These are phyloP conservation scores for Maccullochella peelii DNA, from an alignment of 2,113 vertebrate genomes.

Conservation along the genomic window DNA sequence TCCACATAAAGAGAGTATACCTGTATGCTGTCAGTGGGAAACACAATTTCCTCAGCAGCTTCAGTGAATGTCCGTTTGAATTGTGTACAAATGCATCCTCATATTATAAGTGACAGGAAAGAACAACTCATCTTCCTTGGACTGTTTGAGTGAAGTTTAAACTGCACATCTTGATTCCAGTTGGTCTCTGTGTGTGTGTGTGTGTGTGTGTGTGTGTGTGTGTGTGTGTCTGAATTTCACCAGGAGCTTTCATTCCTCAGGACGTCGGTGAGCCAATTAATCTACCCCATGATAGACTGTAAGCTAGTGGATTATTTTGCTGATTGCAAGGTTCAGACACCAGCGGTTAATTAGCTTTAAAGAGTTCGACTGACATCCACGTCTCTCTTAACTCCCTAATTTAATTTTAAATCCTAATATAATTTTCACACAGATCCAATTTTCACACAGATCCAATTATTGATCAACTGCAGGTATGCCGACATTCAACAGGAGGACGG, in stretches of 20 bases:
- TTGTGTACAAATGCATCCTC: background rate
- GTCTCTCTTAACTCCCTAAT: constrained; percentile 71
- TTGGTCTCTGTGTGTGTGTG: constrained; percentile 15
- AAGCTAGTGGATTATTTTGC: constrained; percentile 74
- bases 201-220: constrained; percentile 15
- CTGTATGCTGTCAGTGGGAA: background rate
- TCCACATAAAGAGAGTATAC: background rate
- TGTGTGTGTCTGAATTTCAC: constrained; percentile 23
- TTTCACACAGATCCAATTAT: constrained; percentile 71
- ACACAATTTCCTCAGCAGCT: too few species aligned
- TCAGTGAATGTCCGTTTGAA: constrained; percentile 3
- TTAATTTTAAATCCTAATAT: constrained; percentile 74
- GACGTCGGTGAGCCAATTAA: constrained; percentile 77
- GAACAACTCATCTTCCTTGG: constrained; percentile 11
- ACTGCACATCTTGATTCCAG: constrained; percentile 23
- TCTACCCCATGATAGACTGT: constrained; percentile 73
- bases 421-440: constrained; percentile 67
- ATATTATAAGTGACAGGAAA: constrained; percentile 40
- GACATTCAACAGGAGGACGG: constrained; percentile 26
- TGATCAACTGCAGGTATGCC: constrained; percentile 55
- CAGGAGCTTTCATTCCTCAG: constrained; percentile 57
- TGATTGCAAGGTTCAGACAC: constrained; percentile 74
- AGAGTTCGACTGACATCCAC: constrained; percentile 59
- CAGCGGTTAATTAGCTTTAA: constrained; percentile 77
- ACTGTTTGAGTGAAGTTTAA: constrained; percentile 31